Evolutionary conservation across 2,113 vertebrate species (phyloP).

Genomic region (Coryphaenoides rupestris): DNA sequence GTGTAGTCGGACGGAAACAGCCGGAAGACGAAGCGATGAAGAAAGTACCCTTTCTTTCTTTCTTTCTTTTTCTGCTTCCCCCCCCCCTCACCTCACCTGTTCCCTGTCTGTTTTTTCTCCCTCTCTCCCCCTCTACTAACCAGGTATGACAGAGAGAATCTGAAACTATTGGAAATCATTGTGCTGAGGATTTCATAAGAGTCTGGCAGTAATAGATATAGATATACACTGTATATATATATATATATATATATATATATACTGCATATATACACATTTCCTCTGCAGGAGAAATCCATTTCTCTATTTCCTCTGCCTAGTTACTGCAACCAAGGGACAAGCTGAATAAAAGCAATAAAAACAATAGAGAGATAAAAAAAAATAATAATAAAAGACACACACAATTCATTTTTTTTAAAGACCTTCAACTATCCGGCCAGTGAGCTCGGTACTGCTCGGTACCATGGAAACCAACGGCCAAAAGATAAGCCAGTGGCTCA

Average conservation of each 20-base stretch:
- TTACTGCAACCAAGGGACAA: conserved; percentile 29
- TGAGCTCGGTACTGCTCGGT: too few species aligned
- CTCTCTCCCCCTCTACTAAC: conserved; percentile 44
- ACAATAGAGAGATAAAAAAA: conserved; percentile 26
- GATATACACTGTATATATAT: conserved; percentile 37
- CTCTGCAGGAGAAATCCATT: conserved; percentile 39
- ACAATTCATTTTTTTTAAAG: too few species aligned
- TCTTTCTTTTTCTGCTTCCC: neutral
- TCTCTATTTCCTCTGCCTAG: conserved; percentile 39
- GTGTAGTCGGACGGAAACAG: neutral
- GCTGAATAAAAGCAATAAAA: conserved; percentile 28
- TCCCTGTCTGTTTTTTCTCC: neutral
- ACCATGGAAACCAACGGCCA: too few species aligned
- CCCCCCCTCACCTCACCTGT: too few species aligned
- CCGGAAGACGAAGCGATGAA: too few species aligned
- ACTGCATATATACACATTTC: neutral
- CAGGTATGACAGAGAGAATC: conserved; percentile 65
- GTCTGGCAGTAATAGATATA: conserved; percentile 20
- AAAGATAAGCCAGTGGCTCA: too few species aligned
- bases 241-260: conserved; percentile 39
- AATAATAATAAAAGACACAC: conserved; percentile 21
- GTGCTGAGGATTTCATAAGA: conserved; percentile 61
- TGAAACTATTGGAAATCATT: conserved; percentile 68
- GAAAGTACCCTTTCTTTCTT: conserved; percentile 12
- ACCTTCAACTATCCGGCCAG: too few species aligned